Evolutionary conservation across 2,888 invertebrate species (phyloP).

Genomic region (Prenolepis imparis): DNA sequence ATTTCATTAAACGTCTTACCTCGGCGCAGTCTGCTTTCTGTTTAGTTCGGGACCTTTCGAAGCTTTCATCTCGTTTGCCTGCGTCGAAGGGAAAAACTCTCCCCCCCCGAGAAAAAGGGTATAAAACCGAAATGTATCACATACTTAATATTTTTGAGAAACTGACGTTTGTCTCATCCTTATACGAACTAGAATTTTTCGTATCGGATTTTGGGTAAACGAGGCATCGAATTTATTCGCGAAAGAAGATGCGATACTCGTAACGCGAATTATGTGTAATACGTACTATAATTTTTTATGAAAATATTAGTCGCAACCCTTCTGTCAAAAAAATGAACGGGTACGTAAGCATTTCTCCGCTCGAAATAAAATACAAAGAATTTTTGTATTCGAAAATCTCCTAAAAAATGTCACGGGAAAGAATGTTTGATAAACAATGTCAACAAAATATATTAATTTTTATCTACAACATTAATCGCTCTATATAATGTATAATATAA

Average conservation of each 20-base stretch:
- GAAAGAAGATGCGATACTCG: not conserved
- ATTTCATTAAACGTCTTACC: slow-evolving; percentile 79
- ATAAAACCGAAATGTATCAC: not conserved
- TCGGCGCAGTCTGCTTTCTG: slow-evolving; percentile 70
- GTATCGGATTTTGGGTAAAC: slow-evolving; percentile 16
- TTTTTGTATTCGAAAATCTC: too few species aligned
- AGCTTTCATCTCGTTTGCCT: slow-evolving; percentile 66
- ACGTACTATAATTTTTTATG: too few species aligned
- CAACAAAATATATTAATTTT: too few species aligned
- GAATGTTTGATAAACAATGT: too few species aligned
- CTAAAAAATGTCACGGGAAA: too few species aligned
- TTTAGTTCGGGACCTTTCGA: slow-evolving; percentile 64
- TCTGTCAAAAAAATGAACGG: too few species aligned
- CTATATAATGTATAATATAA: too few species aligned
- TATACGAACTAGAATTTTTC: slow-evolving; percentile 9
- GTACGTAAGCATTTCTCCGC: too few species aligned
- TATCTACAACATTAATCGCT: too few species aligned
- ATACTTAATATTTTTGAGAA: slow-evolving; percentile 5
- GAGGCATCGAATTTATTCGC: not conserved
- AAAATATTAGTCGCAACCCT: too few species aligned
- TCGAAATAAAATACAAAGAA: too few species aligned
- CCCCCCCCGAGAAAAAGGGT: slow-evolving; percentile 8
- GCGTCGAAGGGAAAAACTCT: slow-evolving; percentile 45
- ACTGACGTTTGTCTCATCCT: not conserved
- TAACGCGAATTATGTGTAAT: too few species aligned